Conservation (phyloP, 2,113 vertebrate genomes). For the Leptobrachium leishanense region DNA sequence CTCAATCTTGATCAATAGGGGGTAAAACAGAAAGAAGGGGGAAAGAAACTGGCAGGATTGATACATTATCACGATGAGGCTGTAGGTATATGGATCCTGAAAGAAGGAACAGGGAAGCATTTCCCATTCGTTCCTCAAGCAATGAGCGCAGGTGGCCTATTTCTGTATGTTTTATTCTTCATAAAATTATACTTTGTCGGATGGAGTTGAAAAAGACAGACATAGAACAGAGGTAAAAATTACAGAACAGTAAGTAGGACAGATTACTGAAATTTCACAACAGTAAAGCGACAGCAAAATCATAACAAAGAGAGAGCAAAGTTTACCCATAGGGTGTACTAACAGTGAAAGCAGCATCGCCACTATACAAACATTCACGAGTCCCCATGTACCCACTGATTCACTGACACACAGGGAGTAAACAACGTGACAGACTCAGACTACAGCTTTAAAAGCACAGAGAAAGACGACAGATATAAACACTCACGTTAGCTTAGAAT, state of each 20-base stretch:
- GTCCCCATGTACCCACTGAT: slow-evolving; percentile 94
- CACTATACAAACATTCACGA: slow-evolving; percentile 98
- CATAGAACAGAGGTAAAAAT: slow-evolving; percentile 40
- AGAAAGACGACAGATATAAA: slow-evolving; percentile 98
- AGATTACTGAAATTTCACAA: slow-evolving; percentile 85
- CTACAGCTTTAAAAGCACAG: slow-evolving; percentile 95
- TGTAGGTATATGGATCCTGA: neutral
- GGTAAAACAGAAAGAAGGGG: neutral
- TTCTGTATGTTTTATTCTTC: neutral
- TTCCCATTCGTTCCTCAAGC: slow-evolving; percentile 7
- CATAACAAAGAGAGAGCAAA: slow-evolving; percentile 72
- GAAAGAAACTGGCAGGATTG: neutral
- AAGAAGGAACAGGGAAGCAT: neutral
- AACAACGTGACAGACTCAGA: slow-evolving; percentile 78
- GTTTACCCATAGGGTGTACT: slow-evolving; percentile 81
- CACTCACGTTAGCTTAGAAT: slow-evolving; percentile 98
- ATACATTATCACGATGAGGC: neutral
- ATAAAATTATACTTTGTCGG: slow-evolving; percentile 28
- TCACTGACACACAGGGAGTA: slow-evolving; percentile 95
- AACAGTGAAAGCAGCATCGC: slow-evolving; percentile 96
- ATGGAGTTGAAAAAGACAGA: slow-evolving; percentile 30
- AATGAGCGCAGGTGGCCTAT: slow-evolving; percentile 9
- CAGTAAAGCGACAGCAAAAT: slow-evolving; percentile 95
- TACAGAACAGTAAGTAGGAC: slow-evolving; percentile 61
- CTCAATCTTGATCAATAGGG: neutral